Percentiles rank a stretch among this genome's conserved stretches.
Conservation (phyloP, 2,888 invertebrate species). For the Ptychoptera contaminata region DNA sequence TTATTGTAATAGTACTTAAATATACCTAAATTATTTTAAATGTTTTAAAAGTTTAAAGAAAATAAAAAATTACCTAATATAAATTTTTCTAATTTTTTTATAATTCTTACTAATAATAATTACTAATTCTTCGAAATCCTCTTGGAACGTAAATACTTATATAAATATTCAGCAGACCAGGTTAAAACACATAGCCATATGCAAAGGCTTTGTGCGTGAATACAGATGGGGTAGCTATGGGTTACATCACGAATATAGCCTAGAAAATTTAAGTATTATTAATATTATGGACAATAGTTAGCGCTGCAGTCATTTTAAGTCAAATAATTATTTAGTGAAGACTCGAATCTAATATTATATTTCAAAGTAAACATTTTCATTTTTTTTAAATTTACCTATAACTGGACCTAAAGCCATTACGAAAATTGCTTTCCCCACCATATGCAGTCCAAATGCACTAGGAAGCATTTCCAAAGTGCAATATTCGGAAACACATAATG, state of each 20-base stretch:
- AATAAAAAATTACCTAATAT: too few species aligned
- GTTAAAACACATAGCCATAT: constrained; percentile 51
- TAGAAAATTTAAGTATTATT: constrained; percentile 24
- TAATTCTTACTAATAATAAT: too few species aligned
- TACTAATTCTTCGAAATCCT: too few species aligned
- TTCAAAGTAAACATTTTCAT: background rate
- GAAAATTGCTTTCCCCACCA: constrained; percentile 59
- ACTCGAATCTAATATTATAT: background rate
- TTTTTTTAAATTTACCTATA: constrained; percentile 35
- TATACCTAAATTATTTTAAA: too few species aligned
- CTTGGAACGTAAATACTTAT: too few species aligned
- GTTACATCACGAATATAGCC: constrained; percentile 55
- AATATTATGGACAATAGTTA: background rate
- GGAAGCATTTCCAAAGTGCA: constrained; percentile 56
- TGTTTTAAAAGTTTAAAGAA: too few species aligned
- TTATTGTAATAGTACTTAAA: too few species aligned
- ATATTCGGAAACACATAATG: constrained; percentile 62
- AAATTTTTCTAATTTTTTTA: too few species aligned
- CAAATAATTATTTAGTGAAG: background rate
- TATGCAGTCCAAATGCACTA: constrained; percentile 60
- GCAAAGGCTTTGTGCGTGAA: constrained; percentile 54
- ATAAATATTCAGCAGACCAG: constrained; percentile 42
- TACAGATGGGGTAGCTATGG: constrained; percentile 48
- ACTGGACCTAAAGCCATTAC: constrained; percentile 53
- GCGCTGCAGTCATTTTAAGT: too few species aligned